Conservation (phyloP, 2,888 invertebrate species). For the Prosopocoilus inquinatus region DNA sequence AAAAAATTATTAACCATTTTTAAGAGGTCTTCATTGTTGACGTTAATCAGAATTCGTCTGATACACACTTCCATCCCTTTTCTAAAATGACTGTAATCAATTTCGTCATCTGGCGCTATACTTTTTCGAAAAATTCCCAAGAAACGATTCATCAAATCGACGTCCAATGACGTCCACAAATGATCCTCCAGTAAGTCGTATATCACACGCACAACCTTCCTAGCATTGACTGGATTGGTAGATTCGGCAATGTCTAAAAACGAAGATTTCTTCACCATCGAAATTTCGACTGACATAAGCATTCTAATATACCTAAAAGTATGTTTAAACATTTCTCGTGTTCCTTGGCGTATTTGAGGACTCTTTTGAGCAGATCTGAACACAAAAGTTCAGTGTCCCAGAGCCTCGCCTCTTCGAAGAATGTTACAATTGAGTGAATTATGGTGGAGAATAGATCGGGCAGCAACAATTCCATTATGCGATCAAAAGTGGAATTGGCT, state of each 20-base stretch:
- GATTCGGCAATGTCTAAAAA: slow-evolving; percentile 24
- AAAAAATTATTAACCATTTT: slow-evolving; percentile 40
- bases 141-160: slow-evolving; percentile 48
- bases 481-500: slow-evolving; percentile 35
- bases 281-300: too few relatives aligned
- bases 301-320: slow-evolving; percentile 28
- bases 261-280: background rate
- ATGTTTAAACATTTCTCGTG: slow-evolving; percentile 31
- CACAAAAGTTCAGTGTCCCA: slow-evolving; percentile 51
- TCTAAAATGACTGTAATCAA: slow-evolving; percentile 44
- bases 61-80: slow-evolving; percentile 59
- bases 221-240: slow-evolving; percentile 45
- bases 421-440: slow-evolving; percentile 43
- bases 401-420: slow-evolving; percentile 45
- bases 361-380: slow-evolving; percentile 39
- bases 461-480: slow-evolving; percentile 30
- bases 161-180: slow-evolving; percentile 51
- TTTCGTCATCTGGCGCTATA: slow-evolving; percentile 37
- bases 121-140: slow-evolving; percentile 54
- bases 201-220: slow-evolving; percentile 53
- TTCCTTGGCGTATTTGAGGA: slow-evolving; percentile 36
- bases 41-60: slow-evolving; percentile 53
- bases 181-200: slow-evolving; percentile 53
- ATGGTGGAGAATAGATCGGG: slow-evolving; percentile 42
- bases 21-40: slow-evolving; percentile 52